Percentiles rank a stretch among this genome's conserved stretches.
These are phyloP conservation scores for Parochlus steinenii DNA, from an alignment of 2,888 invertebrate genomes.

Conservation along the genomic window DNA sequence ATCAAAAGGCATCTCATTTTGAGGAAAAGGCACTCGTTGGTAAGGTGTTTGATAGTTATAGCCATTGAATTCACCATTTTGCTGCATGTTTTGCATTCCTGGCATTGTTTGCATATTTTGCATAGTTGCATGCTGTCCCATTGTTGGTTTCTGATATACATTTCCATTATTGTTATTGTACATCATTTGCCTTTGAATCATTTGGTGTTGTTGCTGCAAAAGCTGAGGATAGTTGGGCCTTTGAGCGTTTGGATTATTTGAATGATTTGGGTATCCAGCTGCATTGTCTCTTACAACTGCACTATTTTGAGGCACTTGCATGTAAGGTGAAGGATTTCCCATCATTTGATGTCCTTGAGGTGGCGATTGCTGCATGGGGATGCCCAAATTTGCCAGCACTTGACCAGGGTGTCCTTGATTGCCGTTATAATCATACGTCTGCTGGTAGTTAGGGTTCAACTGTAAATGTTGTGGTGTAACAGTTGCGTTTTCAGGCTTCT, in stretches of 20 bases:
- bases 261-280: slow-evolving; percentile 5
- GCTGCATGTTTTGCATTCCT: slow-evolving; percentile 12
- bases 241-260: slow-evolving; percentile 13
- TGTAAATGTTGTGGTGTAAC: slow-evolving; percentile 22
- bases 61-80: slow-evolving; percentile 5
- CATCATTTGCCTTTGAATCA: slow-evolving; percentile 3
- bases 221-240: slow-evolving; percentile 18
- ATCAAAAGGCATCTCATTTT: slow-evolving; percentile 17
- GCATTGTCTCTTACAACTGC: slow-evolving; percentile 8
- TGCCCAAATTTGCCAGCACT: slow-evolving; percentile 24
- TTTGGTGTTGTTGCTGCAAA: slow-evolving; percentile 14
- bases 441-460: slow-evolving; percentile 27
- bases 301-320: slow-evolving; percentile 12
- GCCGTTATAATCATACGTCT: slow-evolving; percentile 15
- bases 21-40: slow-evolving; percentile 43
- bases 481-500: slow-evolving; percentile 20
- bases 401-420: slow-evolving; percentile 23
- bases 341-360: slow-evolving; percentile 17
- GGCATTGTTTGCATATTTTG: slow-evolving; percentile 12
- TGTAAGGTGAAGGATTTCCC: slow-evolving; percentile 23
- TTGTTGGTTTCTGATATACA: slow-evolving; percentile 15
- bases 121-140: slow-evolving; percentile 15
- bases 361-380: slow-evolving; percentile 17
- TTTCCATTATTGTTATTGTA: slow-evolving; percentile 8
- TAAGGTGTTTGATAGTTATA: slow-evolving; percentile 30